Evolutionary conservation across 2,888 invertebrate genomes (phyloP), one percentile per base, ranked within the genome.

Genomic region (Monoplex corrugatus): DNA sequence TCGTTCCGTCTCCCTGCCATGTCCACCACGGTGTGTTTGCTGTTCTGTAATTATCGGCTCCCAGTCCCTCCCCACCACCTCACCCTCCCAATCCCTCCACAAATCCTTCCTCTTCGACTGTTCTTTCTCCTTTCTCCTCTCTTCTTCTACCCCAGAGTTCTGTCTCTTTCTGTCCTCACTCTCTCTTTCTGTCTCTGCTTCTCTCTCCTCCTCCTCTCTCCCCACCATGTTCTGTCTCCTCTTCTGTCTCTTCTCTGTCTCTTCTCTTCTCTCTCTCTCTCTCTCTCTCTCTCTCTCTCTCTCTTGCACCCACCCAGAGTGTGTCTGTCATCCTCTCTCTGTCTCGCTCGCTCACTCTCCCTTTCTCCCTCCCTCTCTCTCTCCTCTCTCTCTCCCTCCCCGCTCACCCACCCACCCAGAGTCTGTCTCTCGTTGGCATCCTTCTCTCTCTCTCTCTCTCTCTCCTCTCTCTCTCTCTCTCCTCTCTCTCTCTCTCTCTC

Each of bases 401-500:
- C n/a, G n/a, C 28, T 23, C 63, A 23, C 23, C n/a, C 63, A 28
- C 63, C n/a, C n/a, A 28, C 63, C n/a, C 23, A 6, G 23, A 28
- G 19, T 23, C n/a, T n/a, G n/a, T n/a, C n/a, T n/a, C n/a, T n/a
- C n/a, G n/a, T n/a, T n/a, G n/a, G n/a, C n/a, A n/a, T n/a, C n/a
- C n/a, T 23, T 68, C 63, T 68, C 63, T 68, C 63, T 68, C 63
- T 68, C 63, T 68, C 63, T 68, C 63, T 68, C 63, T 68, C 63
- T 68, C 63, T 68, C 63, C 63, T 68, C 63, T 68, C 63, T 68
- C 63, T 68, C 63, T 68, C 63, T 68, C 63, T 68, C 63, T 68
- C 63, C 63, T 68, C 63, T 68, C 63, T 68, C 63, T 68, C 63
- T 68, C n/a, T 68, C 63, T 68, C 63, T 63, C 63, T 68, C 63